Evolutionary conservation across 2,797 vertebrate species (phyloP), one percentile per base, ranked within the genome.

Genomic region (Protosalanx chinensis): DNA sequence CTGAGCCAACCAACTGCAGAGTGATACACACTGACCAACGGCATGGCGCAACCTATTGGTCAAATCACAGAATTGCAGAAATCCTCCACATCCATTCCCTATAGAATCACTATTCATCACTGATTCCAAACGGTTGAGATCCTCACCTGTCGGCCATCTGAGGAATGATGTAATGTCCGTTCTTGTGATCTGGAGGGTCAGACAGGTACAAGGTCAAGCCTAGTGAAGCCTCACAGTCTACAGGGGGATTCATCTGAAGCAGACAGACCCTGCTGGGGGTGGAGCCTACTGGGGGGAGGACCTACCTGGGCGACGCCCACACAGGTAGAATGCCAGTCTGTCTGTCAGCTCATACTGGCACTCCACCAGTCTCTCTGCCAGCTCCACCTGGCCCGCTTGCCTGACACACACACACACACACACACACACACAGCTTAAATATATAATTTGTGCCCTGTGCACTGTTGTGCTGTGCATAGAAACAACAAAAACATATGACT

Each of bases 161-260:
- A 10, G 97, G 97, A 88, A 99, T 98, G 90, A 99, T 98, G 87
- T 99, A 98, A 93, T 99, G 97, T 61, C 97, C 97, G n/a, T 98
- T 98, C 93, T 98, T 99, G 92, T 99, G 97, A 93, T 98, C 97
- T 99, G 89, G 61, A 81, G 76, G 75, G 60, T 13, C 15, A 51
- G 23, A 20, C 6, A n/a, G 37, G 18, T 23, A 49, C 18, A 27
- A 20, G 3, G 0, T 56, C 51, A 56, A n/a, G 6, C 46, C 8
- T 49, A 7, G 46, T 49, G 46, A 49, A 49, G 46, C 33, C 33
- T 35, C 41, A 13, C 41, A 0, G 41, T 13, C 41, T 46, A 46
- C 41, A 46, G 41, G 41, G 2, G 8, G 13, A 4, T 3, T 46
- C 7, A 46, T 46, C 41, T 46, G 41, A 46, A 12, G 10, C 12